These are phyloP conservation scores for Conops quadrifasciatus DNA, from an alignment of 2,888 invertebrate genomes.

Conservation along the genomic window DNA sequence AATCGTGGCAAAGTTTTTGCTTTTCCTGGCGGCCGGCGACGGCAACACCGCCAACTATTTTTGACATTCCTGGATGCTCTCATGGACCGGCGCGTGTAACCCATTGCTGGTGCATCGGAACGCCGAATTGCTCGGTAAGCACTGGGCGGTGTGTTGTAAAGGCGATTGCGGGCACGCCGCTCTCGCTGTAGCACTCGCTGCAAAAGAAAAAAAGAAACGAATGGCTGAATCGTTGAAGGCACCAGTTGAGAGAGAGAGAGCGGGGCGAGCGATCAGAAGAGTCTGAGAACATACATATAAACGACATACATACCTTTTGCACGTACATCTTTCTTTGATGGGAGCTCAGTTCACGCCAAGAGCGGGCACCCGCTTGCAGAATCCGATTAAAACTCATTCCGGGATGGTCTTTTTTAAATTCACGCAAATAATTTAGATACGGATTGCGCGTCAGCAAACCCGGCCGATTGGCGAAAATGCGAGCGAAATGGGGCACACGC, in stretches of 20 bases:
- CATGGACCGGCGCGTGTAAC: constrained; percentile 31
- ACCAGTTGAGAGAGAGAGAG: not conserved
- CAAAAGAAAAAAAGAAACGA: constrained; percentile 7
- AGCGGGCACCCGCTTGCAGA: constrained; percentile 33
- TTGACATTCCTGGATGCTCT: constrained; percentile 26
- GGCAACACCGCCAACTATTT: constrained; percentile 23
- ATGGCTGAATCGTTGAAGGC: not conserved
- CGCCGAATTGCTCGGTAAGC: constrained; percentile 7
- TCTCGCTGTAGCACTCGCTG: constrained; percentile 29
- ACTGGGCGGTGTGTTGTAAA: not conserved
- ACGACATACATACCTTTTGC: constrained; percentile 31
- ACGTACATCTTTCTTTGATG: constrained; percentile 10
- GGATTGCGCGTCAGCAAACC: constrained; percentile 39
- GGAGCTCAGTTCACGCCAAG: constrained; percentile 33
- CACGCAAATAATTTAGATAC: constrained; percentile 39
- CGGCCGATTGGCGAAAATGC: constrained; percentile 29
- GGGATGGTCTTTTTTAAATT: constrained; percentile 36
- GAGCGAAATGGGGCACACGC: constrained; percentile 34
- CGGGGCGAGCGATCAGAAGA: too few relatives aligned
- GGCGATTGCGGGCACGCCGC: not conserved
- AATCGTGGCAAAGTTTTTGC: not conserved
- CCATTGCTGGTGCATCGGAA: constrained; percentile 10
- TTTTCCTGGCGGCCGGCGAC: not conserved
- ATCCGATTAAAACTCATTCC: constrained; percentile 28
- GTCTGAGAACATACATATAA: too few relatives aligned